Base-by-base conservation (phyloP, 1,140 invertebrate species). In the Aleiodes sp. region DNA sequence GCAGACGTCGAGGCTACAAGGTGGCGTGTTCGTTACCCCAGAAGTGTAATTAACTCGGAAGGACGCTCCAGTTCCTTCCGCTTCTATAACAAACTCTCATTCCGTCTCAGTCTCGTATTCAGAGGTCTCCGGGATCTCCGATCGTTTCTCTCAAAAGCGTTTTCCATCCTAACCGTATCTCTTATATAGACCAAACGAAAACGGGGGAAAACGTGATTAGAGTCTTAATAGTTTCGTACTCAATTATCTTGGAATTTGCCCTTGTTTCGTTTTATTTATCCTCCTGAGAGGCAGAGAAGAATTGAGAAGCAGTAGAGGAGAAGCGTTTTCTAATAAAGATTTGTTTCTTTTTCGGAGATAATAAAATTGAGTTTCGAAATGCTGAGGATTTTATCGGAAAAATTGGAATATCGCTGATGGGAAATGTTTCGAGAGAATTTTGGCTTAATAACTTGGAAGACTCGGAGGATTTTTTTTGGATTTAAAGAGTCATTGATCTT, bases 11-110 rank as follows among this genome's bases (percentile, higher is more conserved):
- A 73, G 72, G 65, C 56, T 31, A n/a, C 56, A 14, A 4, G 28
- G 3, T 68, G 65, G 72, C 74, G 71, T 73, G 63, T 71, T 72
- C 66, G 73, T 73, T 75, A 70, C 65, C 66, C 10, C 26, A n/a
- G 63, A 19, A 33, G 52, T 67, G 77, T 78, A 84, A 84, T 84
- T 83, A 83, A 77, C 77, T 79, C 70, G 62, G 73, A 73, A 76
- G 75, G 78, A 82, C 76, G 77, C 71, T 69, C 70, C 60, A 65
- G 68, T 74, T 71, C 12, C 59, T 61, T 61, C 52, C 43, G 64
- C 46, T 66, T 35, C 46, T 19, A 35, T 21, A 24, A 24, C 29
- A 43, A 46, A 21, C 16, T 37, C 14, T 16, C 35, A 19, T 4
- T 26, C 29, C n/a, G 19, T 46, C 26, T 41, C 21, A 9, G 14